phyloP scores from a whole-genome alignment of 2,888 invertebrate genomes.

The Thymelicus acteon region DNA sequence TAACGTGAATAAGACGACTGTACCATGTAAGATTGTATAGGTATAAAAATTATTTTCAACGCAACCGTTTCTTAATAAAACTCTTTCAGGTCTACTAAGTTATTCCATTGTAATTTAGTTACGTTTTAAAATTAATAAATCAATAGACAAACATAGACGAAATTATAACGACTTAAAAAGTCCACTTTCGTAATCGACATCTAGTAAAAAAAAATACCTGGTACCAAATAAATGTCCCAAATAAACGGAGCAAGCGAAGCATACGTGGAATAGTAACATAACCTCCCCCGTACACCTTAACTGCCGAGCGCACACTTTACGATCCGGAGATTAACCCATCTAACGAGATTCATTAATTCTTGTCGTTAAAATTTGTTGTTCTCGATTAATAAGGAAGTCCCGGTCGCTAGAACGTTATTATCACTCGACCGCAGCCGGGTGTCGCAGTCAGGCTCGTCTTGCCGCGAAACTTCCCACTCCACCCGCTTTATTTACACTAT shows the following conservation, averaged over 20 bases:
- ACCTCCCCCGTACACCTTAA: conserved; percentile 72
- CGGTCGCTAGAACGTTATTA: conserved; percentile 80
- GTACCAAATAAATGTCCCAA: background rate
- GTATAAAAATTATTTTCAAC: background rate
- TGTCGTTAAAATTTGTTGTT: conserved; percentile 86
- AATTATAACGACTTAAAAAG: too few relatives aligned
- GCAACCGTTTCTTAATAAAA: background rate
- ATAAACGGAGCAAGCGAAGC: conserved; percentile 3
- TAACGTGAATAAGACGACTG: background rate
- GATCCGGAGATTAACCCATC: conserved; percentile 84
- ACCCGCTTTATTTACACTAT: conserved; percentile 85
- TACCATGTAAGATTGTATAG: too few relatives aligned
- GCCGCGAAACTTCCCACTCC: conserved; percentile 80
- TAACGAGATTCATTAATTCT: conserved; percentile 86
- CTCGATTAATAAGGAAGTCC: conserved; percentile 85
- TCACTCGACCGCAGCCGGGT: conserved; percentile 76
- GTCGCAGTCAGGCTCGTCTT: conserved; percentile 60
- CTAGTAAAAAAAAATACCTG: too few relatives aligned
- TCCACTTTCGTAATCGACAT: too few relatives aligned
- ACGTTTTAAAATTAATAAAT: conserved; percentile 4
- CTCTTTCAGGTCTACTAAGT: background rate
- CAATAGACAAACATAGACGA: too few relatives aligned
- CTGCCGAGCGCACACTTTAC: conserved; percentile 82
- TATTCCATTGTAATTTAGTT: background rate
- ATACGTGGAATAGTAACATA: conserved; percentile 30